These are phyloP conservation scores for Eilema caniola DNA, from an alignment of 2,888 invertebrate genomes.

Conservation along the genomic window DNA sequence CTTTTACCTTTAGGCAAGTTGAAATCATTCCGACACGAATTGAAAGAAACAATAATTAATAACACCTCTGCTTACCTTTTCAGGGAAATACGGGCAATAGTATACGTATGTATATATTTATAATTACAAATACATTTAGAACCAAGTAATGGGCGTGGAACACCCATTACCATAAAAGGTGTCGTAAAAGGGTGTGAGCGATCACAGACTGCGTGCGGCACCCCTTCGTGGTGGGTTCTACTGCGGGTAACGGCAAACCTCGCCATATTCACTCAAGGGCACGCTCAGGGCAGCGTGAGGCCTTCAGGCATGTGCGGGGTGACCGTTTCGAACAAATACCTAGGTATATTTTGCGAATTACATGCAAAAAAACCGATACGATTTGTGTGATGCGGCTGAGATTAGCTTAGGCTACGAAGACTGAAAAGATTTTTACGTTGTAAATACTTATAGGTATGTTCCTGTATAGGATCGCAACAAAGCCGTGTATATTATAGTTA, in stretches of 20 bases:
- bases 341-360: no score
- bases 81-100: neutral
- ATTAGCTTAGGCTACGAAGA: no score
- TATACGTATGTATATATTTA: neutral
- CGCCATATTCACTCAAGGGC: neutral
- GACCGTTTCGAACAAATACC: no score
- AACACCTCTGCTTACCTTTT: neutral
- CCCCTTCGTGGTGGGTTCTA: neutral
- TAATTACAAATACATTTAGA: conserved; percentile 4
- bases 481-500: neutral
- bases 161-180: conserved; percentile 4
- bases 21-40: no score
- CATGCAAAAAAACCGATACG: no score
- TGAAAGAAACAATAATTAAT: no score
- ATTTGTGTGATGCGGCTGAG: no score
- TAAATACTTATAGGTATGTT: no score
- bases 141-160: conserved; percentile 1
- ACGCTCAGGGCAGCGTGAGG: neutral
- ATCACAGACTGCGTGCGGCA: neutral
- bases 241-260: neutral
- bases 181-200: conserved; percentile 4
- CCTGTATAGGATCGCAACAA: no score
- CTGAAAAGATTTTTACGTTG: no score
- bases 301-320: neutral
- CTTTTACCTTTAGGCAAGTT: no score